Evolutionary conservation across 2,797 vertebrate genomes (phyloP), one percentile per base, ranked within the genome.

Genomic region (Rhinogobio ventralis): DNA sequence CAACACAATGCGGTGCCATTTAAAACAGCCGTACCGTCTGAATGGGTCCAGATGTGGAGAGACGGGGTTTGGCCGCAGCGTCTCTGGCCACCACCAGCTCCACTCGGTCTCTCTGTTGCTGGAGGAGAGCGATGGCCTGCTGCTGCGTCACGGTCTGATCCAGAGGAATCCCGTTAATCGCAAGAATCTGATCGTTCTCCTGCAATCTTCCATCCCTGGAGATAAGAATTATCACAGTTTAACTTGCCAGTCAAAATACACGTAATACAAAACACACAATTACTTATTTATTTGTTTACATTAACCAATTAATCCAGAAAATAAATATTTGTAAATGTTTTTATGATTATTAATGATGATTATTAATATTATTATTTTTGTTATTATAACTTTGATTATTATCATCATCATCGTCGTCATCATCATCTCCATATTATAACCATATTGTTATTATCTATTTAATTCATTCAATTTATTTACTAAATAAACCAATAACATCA

Each of bases 161-260:
- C 93, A 99, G 91, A 68, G 96, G 95, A 7, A 91, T 95, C 74
- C 94, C 94, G 82, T 97, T 98, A 83, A 99, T 97, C 86, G 97
- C 97, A 95, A 99, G 90, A 92, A 99, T 96, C 90, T 98, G 97
- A 92, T 99, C 98, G 82, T 96, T 95, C 91, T 98, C 97, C 90
- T 93, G 96, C 46, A 99, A 93, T 72, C 96, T 93, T 39, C 97
- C 97, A 90, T 97, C 96, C 93, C 98, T 99, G 91, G 71, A 39
- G 51, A 81, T 28, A 36, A 75, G 2, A 81, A 60, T 68, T 3
- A 20, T 5, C 36, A 13, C 4, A 10, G 28, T 67, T 49, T 45
- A 64, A 79, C 49, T 62, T 64, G 62, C 15, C 62, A 64, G 14
- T 64, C 62, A 64, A 30, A 64, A 64, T 30, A 64, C 3, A 28